phyloP scores from a whole-genome alignment of 2,797 vertebrate genomes.

The Pelochelys cantorii region DNA sequence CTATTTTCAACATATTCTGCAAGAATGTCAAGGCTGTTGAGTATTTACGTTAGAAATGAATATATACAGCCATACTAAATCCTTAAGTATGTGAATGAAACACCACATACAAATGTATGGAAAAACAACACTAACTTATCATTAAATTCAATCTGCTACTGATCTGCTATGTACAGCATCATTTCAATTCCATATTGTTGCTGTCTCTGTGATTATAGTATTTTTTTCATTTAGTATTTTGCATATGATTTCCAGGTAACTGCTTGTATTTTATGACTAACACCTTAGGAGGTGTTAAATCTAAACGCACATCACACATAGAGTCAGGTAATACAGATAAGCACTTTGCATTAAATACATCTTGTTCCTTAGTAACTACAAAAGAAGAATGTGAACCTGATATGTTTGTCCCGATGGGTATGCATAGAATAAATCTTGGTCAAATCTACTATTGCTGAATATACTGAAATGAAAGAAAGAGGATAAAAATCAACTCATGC shows the following conservation, averaged over 20 bases:
- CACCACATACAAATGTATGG: not conserved
- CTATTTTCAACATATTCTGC: not conserved
- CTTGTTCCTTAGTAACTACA: not conserved
- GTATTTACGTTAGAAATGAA: not conserved
- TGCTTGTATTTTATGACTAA: not conserved
- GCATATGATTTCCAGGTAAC: not conserved
- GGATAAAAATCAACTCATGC: not conserved
- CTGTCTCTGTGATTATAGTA: not conserved
- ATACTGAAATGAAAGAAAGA: not conserved
- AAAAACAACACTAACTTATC: not conserved
- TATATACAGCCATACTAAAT: not conserved
- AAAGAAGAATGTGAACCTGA: not conserved
- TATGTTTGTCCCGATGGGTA: not conserved
- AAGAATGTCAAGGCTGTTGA: not conserved
- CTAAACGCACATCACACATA: rapidly evolving
- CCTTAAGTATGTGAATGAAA: not conserved
- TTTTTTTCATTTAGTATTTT: not conserved
- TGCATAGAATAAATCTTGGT: not conserved
- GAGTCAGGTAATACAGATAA: not conserved
- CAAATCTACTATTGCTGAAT: not conserved
- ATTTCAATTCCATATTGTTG: not conserved
- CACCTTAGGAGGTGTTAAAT: not conserved
- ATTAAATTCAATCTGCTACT: not conserved
- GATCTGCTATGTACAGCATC: not conserved
- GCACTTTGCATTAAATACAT: not conserved